A percentile compares a stretch with the other conserved stretches of the same genome.
These are phyloP conservation scores for Xyrauchen texanus DNA, from an alignment of 2,113 vertebrate genomes.

Conservation along the genomic window DNA sequence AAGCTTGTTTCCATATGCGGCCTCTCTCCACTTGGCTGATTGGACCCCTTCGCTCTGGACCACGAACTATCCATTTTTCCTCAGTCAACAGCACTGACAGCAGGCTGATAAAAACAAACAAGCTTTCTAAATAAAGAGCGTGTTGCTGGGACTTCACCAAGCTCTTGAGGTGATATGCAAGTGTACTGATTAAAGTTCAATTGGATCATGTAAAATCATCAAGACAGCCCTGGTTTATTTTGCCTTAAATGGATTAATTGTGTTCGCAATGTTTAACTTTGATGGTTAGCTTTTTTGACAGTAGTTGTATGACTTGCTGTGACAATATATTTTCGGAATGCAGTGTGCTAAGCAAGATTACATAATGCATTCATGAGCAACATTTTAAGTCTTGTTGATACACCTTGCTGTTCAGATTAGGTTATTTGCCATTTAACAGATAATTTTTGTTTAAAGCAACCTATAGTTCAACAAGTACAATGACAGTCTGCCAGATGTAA, in stretches of 20 bases:
- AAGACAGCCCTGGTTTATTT: neutral
- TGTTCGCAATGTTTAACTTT: neutral
- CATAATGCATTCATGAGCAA: neutral
- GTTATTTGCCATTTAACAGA: too few species aligned
- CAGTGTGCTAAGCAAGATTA: neutral
- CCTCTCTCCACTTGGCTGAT: constrained; percentile 34
- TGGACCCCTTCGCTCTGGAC: constrained; percentile 20
- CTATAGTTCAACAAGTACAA: too few species aligned
- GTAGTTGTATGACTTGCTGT: neutral
- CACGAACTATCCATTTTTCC: constrained; percentile 42
- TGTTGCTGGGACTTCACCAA: constrained; percentile 53
- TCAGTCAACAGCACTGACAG: constrained; percentile 55
- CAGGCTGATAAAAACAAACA: constrained; percentile 66
- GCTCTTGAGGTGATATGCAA: constrained; percentile 56
- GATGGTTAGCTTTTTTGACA: constrained; percentile 11
- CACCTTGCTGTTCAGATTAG: neutral
- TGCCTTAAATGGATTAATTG: neutral
- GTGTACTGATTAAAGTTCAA: neutral
- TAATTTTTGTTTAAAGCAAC: too few species aligned
- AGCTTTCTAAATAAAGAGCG: constrained; percentile 66
- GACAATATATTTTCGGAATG: constrained; percentile 14
- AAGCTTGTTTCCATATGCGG: constrained; percentile 33
- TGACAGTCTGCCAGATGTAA: too few species aligned
- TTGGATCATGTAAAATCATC: neutral
- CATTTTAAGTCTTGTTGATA: neutral